These are phyloP conservation scores for Neostethus bicornis DNA, from an alignment of 2,797 vertebrate species.

Conservation along the genomic window DNA sequence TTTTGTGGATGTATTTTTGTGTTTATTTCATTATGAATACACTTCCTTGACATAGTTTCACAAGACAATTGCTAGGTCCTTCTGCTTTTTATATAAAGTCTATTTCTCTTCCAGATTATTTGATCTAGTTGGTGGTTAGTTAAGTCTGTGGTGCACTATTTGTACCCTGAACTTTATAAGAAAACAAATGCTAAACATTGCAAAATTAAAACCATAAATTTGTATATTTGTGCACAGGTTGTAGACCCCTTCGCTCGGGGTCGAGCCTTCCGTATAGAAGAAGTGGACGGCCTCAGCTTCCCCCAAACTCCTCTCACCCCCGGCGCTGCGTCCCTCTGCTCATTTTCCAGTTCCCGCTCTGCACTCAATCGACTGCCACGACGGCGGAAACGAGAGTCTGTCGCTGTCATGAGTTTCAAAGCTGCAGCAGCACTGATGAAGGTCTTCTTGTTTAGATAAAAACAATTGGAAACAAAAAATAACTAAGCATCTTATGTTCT, in stretches of 20 bases:
- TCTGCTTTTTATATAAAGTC: too few relatives aligned
- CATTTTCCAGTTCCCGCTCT: slow-evolving; percentile 95
- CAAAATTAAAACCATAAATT: neutral
- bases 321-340: slow-evolving; percentile 90
- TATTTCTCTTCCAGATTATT: too few relatives aligned
- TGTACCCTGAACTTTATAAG: too few relatives aligned
- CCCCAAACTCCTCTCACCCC: slow-evolving; percentile 89
- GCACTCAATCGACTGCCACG: slow-evolving; percentile 88
- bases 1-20: neutral
- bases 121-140: too few relatives aligned
- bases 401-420: slow-evolving; percentile 95
- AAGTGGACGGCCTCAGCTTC: slow-evolving; percentile 83
- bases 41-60: neutral
- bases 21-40: neutral
- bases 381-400: slow-evolving; percentile 91
- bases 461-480: neutral
- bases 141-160: too few relatives aligned
- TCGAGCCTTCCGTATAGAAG: slow-evolving; percentile 91
- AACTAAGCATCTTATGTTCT: neutral
- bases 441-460: slow-evolving; percentile 69
- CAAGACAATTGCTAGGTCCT: neutral
- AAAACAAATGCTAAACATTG: too few relatives aligned
- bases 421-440: slow-evolving; percentile 92
- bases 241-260: slow-evolving; percentile 94
- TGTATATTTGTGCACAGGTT: slow-evolving; percentile 78